Conservation (phyloP, 2,888 invertebrate species). For the Rosalia funebris region DNA sequence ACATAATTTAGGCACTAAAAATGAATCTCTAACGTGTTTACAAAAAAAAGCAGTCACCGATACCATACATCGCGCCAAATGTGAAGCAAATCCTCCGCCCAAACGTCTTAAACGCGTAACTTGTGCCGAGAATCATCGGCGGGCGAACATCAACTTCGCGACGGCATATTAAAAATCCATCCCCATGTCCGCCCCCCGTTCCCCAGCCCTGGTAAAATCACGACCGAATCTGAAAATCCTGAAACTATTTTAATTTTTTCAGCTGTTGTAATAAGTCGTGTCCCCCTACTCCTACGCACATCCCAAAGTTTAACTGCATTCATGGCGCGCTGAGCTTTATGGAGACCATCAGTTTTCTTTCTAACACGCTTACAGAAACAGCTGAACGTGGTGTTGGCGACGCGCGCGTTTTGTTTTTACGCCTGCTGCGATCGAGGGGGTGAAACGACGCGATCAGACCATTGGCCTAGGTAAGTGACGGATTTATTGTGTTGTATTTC, state of each 20-base stretch:
- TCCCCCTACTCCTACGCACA: slow-evolving; percentile 33
- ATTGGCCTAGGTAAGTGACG: too few species aligned
- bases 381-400: slow-evolving; percentile 22
- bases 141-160: too few species aligned
- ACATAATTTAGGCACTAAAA: too few species aligned
- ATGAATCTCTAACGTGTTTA: too few species aligned
- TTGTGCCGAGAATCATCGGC: too few species aligned
- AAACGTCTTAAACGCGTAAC: too few species aligned
- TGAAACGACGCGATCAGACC: slow-evolving; percentile 1
- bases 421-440: slow-evolving; percentile 5
- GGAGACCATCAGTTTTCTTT: slow-evolving; percentile 30
- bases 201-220: neutral
- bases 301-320: slow-evolving; percentile 9
- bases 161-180: too few species aligned
- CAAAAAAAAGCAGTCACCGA: too few species aligned
- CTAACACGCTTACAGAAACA: slow-evolving; percentile 29
- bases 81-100: too few species aligned
- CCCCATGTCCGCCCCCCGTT: neutral
- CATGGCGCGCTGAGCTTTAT: slow-evolving; percentile 29
- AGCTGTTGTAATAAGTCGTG: slow-evolving; percentile 27
- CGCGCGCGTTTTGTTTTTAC: slow-evolving; percentile 30
- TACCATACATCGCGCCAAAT: too few species aligned
- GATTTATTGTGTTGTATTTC: too few species aligned
- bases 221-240: slow-evolving; percentile 21
- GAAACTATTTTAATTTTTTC: slow-evolving; percentile 33